Percentiles rank a stretch among this genome's conserved stretches.
Evolutionary conservation across 2,113 vertebrate genomes (phyloP).

Genomic region (Sciurus niger): DNA sequence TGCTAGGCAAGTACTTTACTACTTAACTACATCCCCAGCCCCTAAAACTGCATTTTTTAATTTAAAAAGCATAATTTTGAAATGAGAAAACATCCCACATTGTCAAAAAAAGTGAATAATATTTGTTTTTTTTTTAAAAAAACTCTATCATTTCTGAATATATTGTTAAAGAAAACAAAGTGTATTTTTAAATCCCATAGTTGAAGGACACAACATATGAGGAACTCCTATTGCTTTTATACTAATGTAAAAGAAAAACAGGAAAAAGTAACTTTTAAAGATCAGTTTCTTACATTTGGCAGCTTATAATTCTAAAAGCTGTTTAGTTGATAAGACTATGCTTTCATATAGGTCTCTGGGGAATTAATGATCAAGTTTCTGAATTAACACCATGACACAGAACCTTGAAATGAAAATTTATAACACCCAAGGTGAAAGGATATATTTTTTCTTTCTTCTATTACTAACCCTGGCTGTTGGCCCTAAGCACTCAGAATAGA

Average conservation of each 20-base stretch:
- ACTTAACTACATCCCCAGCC: too few relatives aligned
- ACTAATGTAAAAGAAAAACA: conserved; percentile 15
- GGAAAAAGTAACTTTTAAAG: not conserved
- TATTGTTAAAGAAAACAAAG: conserved; percentile 28
- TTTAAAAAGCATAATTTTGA: not conserved
- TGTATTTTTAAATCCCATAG: not conserved
- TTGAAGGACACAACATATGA: not conserved
- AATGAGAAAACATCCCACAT: not conserved
- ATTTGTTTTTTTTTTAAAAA: not conserved
- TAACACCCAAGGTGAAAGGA: conserved; percentile 13
- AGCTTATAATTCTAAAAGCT: conserved; percentile 28
- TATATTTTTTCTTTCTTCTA: not conserved
- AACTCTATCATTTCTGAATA: conserved; percentile 31
- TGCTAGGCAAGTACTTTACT: too few relatives aligned
- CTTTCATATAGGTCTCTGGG: not conserved
- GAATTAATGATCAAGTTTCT: conserved; percentile 51
- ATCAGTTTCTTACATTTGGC: not conserved
- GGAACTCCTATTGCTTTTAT: not conserved
- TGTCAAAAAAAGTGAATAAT: conserved; percentile 23
- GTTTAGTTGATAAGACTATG: not conserved
- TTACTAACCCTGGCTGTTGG: not conserved
- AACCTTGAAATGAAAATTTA: conserved; percentile 25
- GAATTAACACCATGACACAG: conserved; percentile 7
- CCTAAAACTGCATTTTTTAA: not conserved
- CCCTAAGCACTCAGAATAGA: not conserved